A percentile compares a stretch with the other conserved stretches of the same genome.
phyloP scores from a whole-genome alignment of 2,113 vertebrate species.

The Cyanoderma ruficeps region DNA sequence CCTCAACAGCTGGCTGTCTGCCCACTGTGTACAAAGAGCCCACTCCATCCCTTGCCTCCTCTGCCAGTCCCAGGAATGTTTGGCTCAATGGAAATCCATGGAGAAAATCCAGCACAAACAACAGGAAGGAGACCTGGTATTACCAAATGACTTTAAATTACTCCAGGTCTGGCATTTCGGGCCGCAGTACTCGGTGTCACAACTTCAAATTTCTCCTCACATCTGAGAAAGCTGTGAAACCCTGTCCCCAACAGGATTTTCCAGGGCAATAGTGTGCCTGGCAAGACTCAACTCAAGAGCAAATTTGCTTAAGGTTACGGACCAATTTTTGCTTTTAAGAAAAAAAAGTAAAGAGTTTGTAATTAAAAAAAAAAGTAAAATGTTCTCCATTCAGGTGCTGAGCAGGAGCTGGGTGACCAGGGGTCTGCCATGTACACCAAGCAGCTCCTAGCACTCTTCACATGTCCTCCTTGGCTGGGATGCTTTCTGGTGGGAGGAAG shows the following conservation, averaged over 20 bases:
- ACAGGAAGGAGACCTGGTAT: background rate
- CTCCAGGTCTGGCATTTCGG: background rate
- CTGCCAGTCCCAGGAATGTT: background rate
- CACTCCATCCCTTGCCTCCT: accelerated
- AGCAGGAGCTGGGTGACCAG: background rate
- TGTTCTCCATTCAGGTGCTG: background rate
- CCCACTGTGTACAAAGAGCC: background rate
- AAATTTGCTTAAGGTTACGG: background rate
- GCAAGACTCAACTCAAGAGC: background rate
- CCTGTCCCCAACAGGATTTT: accelerated
- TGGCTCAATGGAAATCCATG: background rate
- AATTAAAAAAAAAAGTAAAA: background rate
- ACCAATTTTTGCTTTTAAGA: background rate
- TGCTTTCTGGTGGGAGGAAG: background rate
- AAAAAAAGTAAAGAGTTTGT: background rate
- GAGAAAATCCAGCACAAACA: background rate
- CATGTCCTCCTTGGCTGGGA: background rate
- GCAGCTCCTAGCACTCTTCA: background rate
- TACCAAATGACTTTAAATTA: background rate
- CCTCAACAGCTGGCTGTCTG: background rate
- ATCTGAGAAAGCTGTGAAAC: background rate
- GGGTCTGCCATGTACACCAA: background rate
- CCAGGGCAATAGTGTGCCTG: background rate
- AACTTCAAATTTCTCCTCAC: background rate
- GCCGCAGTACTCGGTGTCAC: background rate